Conservation (phyloP, 2,797 vertebrate genomes). For the Hyperoplus lanceolatus region DNA sequence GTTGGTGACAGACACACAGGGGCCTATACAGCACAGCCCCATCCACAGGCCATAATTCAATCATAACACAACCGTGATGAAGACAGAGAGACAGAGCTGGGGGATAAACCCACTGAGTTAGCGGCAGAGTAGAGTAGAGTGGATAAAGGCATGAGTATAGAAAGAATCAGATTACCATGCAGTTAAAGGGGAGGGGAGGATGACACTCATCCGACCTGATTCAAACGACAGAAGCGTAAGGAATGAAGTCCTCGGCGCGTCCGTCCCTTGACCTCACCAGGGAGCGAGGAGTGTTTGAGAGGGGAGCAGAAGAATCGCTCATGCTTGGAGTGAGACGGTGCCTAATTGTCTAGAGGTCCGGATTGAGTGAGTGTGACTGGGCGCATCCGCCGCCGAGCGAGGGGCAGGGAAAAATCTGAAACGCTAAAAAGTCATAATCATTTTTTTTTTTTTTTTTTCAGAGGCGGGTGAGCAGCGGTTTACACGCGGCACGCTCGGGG, state of each 20-base stretch:
- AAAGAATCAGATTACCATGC: conserved; percentile 81
- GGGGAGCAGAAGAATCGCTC: conserved; percentile 73
- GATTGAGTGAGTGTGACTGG: conserved; percentile 78
- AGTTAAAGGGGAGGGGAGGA: conserved; percentile 71
- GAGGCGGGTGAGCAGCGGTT: conserved; percentile 24
- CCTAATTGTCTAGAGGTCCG: conserved; percentile 74
- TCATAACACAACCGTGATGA: conserved; percentile 74
- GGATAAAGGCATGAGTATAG: conserved; percentile 65
- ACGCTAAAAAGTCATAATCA: conserved; percentile 78
- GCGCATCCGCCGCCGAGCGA: conserved; percentile 51
- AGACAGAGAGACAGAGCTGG: conserved; percentile 65
- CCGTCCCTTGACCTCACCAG: conserved; percentile 75
- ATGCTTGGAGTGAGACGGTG: conserved; percentile 82
- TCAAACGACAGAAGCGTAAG: conserved; percentile 85
- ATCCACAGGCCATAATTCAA: conserved; percentile 81
- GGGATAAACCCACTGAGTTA: conserved; percentile 51
- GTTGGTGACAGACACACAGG: conserved; percentile 65
- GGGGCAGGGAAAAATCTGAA: conserved; percentile 63
- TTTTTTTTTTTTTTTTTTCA: conserved; percentile 33
- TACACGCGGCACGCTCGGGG: conserved; percentile 44
- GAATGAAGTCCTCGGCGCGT: conserved; percentile 78
- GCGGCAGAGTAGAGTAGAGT: conserved; percentile 56
- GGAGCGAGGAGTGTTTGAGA: conserved; percentile 59
- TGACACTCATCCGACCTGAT: conserved; percentile 86
- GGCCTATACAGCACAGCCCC: conserved; percentile 63